Conservation (phyloP, 1,140 invertebrate species). For the Anoplophora glabripennis region DNA sequence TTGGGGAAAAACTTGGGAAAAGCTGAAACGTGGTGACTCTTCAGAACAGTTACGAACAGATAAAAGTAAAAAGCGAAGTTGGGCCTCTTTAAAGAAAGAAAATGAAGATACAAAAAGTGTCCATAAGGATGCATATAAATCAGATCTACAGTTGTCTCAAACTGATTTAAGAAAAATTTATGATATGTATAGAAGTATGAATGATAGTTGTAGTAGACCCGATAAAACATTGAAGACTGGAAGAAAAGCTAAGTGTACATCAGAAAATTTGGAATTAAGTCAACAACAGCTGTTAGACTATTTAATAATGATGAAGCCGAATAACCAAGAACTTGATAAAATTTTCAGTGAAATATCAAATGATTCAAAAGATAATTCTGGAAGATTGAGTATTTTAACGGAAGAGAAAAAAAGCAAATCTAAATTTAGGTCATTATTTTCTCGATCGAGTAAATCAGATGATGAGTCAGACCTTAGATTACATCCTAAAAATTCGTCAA, state of each 20-base stretch:
- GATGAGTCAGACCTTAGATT: slow-evolving; percentile 31
- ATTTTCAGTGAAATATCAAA: slow-evolving; percentile 24
- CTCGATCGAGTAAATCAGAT: slow-evolving; percentile 39
- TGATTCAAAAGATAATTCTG: slow-evolving; percentile 1
- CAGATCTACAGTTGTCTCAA: slow-evolving; percentile 14
- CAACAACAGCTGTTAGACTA: slow-evolving; percentile 40
- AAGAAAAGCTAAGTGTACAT: slow-evolving; percentile 30
- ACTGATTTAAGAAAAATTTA: slow-evolving; percentile 28
- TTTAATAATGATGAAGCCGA: slow-evolving; percentile 36
- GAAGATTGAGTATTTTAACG: slow-evolving; percentile 19
- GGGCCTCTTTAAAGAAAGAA: slow-evolving; percentile 51
- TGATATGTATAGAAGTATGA: slow-evolving; percentile 32
- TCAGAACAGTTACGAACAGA: slow-evolving; percentile 53
- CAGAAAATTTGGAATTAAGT: slow-evolving; percentile 35
- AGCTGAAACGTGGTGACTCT: slow-evolving; percentile 59
- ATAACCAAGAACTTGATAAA: slow-evolving; percentile 32
- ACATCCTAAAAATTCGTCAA: slow-evolving; percentile 27
- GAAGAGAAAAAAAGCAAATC: slow-evolving; percentile 32
- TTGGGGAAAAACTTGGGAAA: slow-evolving; percentile 66
- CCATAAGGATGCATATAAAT: slow-evolving; percentile 49
- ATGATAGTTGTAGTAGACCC: slow-evolving; percentile 14
- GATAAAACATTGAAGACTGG: slow-evolving; percentile 12
- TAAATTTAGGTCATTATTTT: slow-evolving; percentile 29
- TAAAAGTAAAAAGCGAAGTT: slow-evolving; percentile 49
- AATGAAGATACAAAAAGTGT: slow-evolving; percentile 37